Conservation (phyloP, 2,888 invertebrate genomes). For the Cremastobaeus sp. region DNA sequence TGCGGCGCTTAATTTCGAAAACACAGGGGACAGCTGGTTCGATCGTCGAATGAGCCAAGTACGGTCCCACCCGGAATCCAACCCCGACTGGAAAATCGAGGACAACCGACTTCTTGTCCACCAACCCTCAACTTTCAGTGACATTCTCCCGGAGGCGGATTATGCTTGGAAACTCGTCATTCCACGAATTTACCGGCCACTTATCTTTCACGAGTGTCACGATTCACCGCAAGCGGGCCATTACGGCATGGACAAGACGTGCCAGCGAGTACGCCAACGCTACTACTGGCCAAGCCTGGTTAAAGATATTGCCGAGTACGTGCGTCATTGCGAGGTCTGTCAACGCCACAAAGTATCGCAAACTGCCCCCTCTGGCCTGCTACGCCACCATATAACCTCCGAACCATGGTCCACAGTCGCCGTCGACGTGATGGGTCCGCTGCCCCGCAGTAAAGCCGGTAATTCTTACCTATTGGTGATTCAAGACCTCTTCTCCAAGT, state of each 20-base stretch:
- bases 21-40: background rate
- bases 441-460: conserved; percentile 41
- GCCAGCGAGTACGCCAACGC: background rate
- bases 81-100: conserved; percentile 1
- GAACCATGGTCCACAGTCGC: conserved; percentile 56
- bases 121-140: background rate
- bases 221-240: background rate
- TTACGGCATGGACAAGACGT: background rate
- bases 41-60: background rate
- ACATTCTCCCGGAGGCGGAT: background rate
- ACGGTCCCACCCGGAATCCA: background rate
- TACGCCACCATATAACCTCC: background rate
- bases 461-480: conserved; percentile 57
- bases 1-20: background rate
- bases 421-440: conserved; percentile 56
- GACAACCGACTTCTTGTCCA: background rate
- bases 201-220: background rate
- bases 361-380: background rate
- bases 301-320: background rate
- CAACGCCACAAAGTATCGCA: background rate
- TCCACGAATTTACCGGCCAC: background rate
- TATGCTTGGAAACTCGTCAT: conserved; percentile 2
- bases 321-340: background rate
- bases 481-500: conserved; percentile 61
- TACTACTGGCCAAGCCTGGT: background rate